Percentiles rank a stretch among this genome's conserved stretches.
Evolutionary conservation across 1,140 invertebrate species (phyloP).

Genomic region (Gonatopus flavifemur): DNA sequence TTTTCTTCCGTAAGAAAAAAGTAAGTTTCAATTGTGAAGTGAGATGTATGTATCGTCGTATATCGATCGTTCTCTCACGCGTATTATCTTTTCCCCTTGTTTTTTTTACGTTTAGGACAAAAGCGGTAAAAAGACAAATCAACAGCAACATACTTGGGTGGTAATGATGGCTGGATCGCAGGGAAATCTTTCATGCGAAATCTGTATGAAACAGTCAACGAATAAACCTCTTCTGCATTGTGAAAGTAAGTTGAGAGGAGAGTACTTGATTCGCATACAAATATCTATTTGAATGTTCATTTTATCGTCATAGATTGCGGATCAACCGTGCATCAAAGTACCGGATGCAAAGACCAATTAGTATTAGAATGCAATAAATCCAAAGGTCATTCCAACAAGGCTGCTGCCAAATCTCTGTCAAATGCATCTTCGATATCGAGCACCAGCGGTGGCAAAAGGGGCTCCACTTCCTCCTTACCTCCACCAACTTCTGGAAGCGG

Average conservation of each 20-base stretch:
- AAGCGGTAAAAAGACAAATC: conserved; percentile 50
- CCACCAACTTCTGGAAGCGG: conserved; percentile 42
- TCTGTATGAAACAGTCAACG: conserved; percentile 76
- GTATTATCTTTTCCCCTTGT: too few species aligned
- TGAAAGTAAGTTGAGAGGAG: conserved; percentile 64
- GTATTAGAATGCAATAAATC: conserved; percentile 70
- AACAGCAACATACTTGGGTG: conserved; percentile 72
- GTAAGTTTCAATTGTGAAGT: conserved; percentile 40
- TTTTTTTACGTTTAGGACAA: conserved; percentile 52
- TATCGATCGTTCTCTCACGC: too few species aligned
- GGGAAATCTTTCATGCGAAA: conserved; percentile 67
- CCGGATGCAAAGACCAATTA: conserved; percentile 81
- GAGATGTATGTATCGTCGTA: neutral
- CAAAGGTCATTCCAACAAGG: conserved; percentile 47
- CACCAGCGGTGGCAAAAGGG: conserved; percentile 43
- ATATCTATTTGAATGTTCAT: conserved; percentile 4
- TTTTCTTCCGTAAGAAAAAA: conserved; percentile 90
- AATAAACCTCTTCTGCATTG: conserved; percentile 76
- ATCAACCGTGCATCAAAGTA: conserved; percentile 80
- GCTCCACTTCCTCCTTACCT: conserved; percentile 50
- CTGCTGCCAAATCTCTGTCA: conserved; percentile 47
- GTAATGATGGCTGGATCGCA: conserved; percentile 59
- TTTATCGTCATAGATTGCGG: conserved; percentile 64
- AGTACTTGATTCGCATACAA: neutral
- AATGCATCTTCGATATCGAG: conserved; percentile 43